Base-by-base conservation (phyloP, 1,140 invertebrate species). In the Ceratosolen solmsi region DNA sequence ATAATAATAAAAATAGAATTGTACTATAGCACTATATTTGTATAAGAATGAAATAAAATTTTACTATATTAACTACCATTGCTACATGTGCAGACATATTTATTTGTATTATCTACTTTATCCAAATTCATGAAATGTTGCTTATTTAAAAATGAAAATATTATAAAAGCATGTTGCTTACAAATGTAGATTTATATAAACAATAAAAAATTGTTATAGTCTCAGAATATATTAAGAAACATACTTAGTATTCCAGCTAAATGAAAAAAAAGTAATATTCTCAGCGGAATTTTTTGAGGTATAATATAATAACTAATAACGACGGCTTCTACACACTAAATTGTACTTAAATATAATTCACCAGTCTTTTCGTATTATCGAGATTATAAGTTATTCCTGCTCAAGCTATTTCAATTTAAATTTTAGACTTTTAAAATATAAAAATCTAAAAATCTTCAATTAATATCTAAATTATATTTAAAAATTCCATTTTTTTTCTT, bases 381-480 rank as follows among this genome's bases (percentile, higher is more conserved):
- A 41, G 60, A 77, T 77, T 65, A 51, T 30, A 70, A 78, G n/a
- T 76, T 54, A 36, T 70, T 70, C 33, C 22, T 46, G 46, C 22
- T 9, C 38, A 36, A 17, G 27, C 56, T 17, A 7, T 22, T 76
- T 30, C 13, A 63, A 30, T 77, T 65, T 22, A 27, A 72, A 27
- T 72, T 72, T 72, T 46, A 7, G 20, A 33, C 8, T 22, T 46
- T 30, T 60, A 36, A 63, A 77, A 63, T 1, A 27, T 38, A 41
- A 46, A 75, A 75, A 38, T 8, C 5, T 27, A 58, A 58, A 54
- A 11, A 54, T 20, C n/a, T n/a, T n/a, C n/a, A n/a, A n/a, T n/a
- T n/a, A n/a, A n/a, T n/a, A n/a, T n/a, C n/a, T n/a, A n/a, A n/a
- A n/a, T n/a, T n/a, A n/a, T n/a, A n/a, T n/a, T n/a, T n/a, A n/a